Base-by-base conservation (phyloP, 92 coral and sea anemone species). In the Umimayanthus chanpuru region DNA sequence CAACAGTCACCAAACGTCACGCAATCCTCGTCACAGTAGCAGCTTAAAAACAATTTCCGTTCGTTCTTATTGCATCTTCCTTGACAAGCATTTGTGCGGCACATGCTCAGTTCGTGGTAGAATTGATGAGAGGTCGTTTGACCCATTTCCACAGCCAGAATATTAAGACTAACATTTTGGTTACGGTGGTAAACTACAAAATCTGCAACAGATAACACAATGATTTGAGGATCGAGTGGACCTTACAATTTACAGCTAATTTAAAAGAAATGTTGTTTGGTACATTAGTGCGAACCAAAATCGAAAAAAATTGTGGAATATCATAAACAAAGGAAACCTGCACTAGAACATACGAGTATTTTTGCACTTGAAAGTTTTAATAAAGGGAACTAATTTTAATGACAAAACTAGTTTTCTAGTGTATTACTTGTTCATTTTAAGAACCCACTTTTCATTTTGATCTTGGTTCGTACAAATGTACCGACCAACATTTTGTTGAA, bases 1-100 rank as follows among this genome's bases (percentile, higher is more conserved):
- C 80, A 76, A 23, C 80, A 76, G 80, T 76, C 80, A 41, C 80
- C 80, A n/a, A 76, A 41, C 80, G 9, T 76, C 25, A 76, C 80
- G 53, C 80, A 76, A 9, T 76, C 80, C 25, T 41, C 26, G 14
- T 76, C 80, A 76, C 80, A 76, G 56, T 76, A 76, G 80, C 80
- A 76, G 25, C 5, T 21, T 41, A 38, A 18, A 76, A 76, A 15
- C 50, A 20, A 0, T 4, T 76, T 29, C 25, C 80, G 11, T 41
- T 76, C 80, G 18, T 76, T 41, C 26, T 20, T 76, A 56, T 41
- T 15, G 36, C 80, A 76, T 41, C 28, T 40, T 38, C 28, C 80
- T 38, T 9, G 10, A 29, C 80, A 76, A 36, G 4, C 30, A 20
- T 16, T 29, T 38, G 80, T 8, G 4, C 25, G 1, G 55, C 80